Evolutionary conservation across 2,888 invertebrate species (phyloP).

Genomic region (Meiosimyza platycephala): DNA sequence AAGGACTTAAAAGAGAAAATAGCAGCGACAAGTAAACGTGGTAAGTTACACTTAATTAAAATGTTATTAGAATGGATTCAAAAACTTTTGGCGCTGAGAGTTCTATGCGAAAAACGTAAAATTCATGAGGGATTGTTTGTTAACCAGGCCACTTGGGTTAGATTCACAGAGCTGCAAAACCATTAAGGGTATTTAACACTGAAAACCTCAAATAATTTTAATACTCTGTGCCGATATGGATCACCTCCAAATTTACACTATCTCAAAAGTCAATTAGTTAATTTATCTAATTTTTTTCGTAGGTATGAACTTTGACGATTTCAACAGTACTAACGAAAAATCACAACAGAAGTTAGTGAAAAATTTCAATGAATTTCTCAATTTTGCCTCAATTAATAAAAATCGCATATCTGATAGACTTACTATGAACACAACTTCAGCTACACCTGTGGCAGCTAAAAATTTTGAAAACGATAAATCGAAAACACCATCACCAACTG

Average conservation of each 20-base stretch:
- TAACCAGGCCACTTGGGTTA: not conserved
- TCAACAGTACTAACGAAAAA: conserved; percentile 49
- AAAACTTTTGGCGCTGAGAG: not conserved
- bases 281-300: not conserved
- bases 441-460: conserved; percentile 10
- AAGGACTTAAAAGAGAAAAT: conserved; percentile 71
- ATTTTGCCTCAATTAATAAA: conserved; percentile 78
- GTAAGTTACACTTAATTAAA: conserved; percentile 61
- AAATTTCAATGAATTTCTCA: conserved; percentile 87
- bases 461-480: conserved; percentile 39
- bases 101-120: not conserved
- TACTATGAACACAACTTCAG: conserved; percentile 39
- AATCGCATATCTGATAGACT: conserved; percentile 68
- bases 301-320: conserved; percentile 53
- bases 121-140: not conserved
- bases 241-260: too few species aligned
- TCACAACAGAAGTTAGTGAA: conserved; percentile 73
- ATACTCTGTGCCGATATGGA: too few species aligned
- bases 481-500: conserved; percentile 52
- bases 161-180: too few species aligned
- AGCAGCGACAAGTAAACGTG: conserved; percentile 68
- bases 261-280: too few species aligned
- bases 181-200: too few species aligned
- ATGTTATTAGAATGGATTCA: not conserved
- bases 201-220: not conserved